phyloP scores from a whole-genome alignment of 2,113 vertebrate genomes.

The Ophiodon elongatus region DNA sequence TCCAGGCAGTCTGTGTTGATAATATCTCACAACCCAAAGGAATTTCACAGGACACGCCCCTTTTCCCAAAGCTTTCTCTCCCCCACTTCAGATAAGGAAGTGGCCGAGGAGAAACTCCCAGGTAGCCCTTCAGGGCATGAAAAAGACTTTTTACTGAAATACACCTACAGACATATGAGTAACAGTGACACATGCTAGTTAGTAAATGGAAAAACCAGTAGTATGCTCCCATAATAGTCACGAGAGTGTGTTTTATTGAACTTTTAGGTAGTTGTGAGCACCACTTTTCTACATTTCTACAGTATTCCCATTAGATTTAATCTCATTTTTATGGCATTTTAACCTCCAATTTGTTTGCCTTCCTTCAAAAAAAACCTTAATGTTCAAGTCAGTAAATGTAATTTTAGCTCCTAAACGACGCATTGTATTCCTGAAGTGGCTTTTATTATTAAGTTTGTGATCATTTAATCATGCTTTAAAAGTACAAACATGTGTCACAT shows the following conservation, averaged over 20 bases:
- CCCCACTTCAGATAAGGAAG: constrained; percentile 68
- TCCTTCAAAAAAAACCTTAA: neutral
- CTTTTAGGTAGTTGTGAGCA: neutral
- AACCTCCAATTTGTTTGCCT: too few relatives aligned
- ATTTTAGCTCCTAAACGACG: neutral
- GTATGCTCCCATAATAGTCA: rapidly evolving
- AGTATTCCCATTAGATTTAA: neutral
- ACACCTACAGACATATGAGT: rapidly evolving
- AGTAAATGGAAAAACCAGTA: neutral
- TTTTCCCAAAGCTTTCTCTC: constrained; percentile 21
- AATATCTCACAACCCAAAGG: constrained; percentile 69
- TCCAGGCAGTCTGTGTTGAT: constrained; percentile 52
- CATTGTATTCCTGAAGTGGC: neutral
- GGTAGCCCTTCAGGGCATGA: constrained; percentile 54
- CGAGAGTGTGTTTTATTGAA: neutral
- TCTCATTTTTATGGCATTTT: neutral
- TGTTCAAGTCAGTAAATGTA: neutral
- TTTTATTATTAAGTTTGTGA: too few relatives aligned
- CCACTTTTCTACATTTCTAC: neutral
- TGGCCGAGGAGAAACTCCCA: constrained; percentile 46
- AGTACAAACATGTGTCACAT: too few relatives aligned
- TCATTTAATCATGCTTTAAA: neutral
- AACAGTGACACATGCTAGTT: too few relatives aligned
- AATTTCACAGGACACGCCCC: constrained; percentile 73
- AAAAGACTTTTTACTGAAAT: neutral